phyloP scores from a whole-genome alignment of 2,888 invertebrate genomes.

The Lepidocyrtinus sp. region DNA sequence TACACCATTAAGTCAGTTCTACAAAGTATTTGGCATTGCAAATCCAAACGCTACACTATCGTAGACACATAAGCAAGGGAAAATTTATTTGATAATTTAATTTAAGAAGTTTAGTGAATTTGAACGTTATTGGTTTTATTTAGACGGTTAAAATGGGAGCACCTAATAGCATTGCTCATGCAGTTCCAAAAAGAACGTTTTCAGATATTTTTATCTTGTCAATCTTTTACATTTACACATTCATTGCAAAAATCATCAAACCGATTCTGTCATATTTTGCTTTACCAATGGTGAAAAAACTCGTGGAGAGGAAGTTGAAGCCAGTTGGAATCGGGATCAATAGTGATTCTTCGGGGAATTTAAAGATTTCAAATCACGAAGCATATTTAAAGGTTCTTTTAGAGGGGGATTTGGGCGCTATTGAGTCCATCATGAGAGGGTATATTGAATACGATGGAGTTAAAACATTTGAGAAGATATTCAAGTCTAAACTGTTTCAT shows the following conservation, averaged over 20 bases:
- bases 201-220: constrained; percentile 25
- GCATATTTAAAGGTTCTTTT: constrained; percentile 30
- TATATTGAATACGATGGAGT: constrained; percentile 38
- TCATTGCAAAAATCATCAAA: constrained; percentile 20
- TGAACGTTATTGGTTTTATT: too few species aligned
- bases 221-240: constrained; percentile 33
- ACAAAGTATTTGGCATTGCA: too few species aligned
- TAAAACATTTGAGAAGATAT: constrained; percentile 36
- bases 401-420: constrained; percentile 38
- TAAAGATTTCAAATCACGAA: constrained; percentile 32
- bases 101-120: too few species aligned
- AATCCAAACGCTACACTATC: too few species aligned
- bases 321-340: constrained; percentile 23
- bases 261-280: not conserved
- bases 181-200: not conserved
- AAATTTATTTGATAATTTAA: too few species aligned
- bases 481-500: constrained; percentile 15
- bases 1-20: too few species aligned
- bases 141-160: too few species aligned
- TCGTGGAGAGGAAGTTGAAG: constrained; percentile 24
- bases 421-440: constrained; percentile 35
- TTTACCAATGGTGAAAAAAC: constrained; percentile 21
- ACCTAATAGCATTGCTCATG: too few species aligned
- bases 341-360: constrained; percentile 15
- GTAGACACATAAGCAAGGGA: too few species aligned